phyloP scores from a whole-genome alignment of 2,888 invertebrate species.

The Sesia apiformis region DNA sequence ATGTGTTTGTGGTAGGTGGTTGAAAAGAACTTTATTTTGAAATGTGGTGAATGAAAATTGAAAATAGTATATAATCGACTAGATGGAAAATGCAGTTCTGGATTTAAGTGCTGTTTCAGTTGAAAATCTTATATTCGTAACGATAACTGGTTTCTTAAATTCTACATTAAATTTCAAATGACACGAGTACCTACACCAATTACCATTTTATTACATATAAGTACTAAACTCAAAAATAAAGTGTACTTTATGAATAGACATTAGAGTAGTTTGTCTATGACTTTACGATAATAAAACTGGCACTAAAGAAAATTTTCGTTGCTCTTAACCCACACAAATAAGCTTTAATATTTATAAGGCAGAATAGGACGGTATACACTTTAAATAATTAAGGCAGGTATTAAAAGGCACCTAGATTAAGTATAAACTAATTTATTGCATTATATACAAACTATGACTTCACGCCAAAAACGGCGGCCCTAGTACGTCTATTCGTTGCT shows the following conservation, averaged over 20 bases:
- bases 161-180: too few species aligned
- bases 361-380: slow-evolving; percentile 58
- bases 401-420: slow-evolving; percentile 47
- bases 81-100: slow-evolving; percentile 35
- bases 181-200: too few species aligned
- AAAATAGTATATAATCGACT: slow-evolving; percentile 21
- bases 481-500: slow-evolving; percentile 31
- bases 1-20: neutral
- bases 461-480: slow-evolving; percentile 6
- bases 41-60: neutral
- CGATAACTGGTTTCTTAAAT: too few species aligned
- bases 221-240: too few species aligned
- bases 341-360: slow-evolving; percentile 29
- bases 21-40: neutral
- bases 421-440: slow-evolving; percentile 4
- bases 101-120: too few species aligned
- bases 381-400: slow-evolving; percentile 40
- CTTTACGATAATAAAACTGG: slow-evolving; percentile 46
- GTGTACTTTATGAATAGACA: too few species aligned
- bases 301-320: slow-evolving; percentile 57
- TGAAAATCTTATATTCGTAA: too few species aligned
- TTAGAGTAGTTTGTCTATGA: too few species aligned
- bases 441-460: slow-evolving; percentile 6
- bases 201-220: too few species aligned
- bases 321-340: slow-evolving; percentile 40